Conservation (phyloP, 2,113 vertebrate genomes). For the Orientallactaga bullata region DNA sequence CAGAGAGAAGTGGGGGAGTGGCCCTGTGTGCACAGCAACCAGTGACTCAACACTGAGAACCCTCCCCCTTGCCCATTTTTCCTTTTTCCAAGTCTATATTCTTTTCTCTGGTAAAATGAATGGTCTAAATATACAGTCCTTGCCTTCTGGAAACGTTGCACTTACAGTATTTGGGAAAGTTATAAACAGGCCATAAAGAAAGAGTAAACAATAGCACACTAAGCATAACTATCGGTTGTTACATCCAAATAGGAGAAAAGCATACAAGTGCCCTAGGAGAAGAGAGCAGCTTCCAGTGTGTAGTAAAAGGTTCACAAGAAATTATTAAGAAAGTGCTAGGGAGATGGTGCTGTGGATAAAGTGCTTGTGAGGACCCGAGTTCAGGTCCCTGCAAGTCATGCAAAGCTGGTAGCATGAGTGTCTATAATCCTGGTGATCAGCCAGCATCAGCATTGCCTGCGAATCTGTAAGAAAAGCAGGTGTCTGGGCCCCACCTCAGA, state of each 20-base stretch:
- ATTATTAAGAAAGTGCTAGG: neutral
- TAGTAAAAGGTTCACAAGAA: neutral
- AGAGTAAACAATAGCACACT: neutral
- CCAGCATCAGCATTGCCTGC: neutral
- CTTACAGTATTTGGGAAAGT: neutral
- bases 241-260: neutral
- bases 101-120: neutral
- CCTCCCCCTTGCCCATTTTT: neutral
- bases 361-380: no score
- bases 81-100: neutral
- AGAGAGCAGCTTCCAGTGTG: neutral
- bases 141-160: neutral
- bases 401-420: no score
- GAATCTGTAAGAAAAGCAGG: neutral
- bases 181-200: neutral
- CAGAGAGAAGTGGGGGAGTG: neutral
- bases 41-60: neutral
- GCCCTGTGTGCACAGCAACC: neutral
- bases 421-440: neutral
- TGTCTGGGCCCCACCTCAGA: neutral
- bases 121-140: neutral
- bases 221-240: neutral
- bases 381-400: no score
- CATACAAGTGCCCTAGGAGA: neutral
- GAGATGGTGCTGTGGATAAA: no score